phyloP scores from a whole-genome alignment of 1,140 invertebrate species.

The Telenomus remus region DNA sequence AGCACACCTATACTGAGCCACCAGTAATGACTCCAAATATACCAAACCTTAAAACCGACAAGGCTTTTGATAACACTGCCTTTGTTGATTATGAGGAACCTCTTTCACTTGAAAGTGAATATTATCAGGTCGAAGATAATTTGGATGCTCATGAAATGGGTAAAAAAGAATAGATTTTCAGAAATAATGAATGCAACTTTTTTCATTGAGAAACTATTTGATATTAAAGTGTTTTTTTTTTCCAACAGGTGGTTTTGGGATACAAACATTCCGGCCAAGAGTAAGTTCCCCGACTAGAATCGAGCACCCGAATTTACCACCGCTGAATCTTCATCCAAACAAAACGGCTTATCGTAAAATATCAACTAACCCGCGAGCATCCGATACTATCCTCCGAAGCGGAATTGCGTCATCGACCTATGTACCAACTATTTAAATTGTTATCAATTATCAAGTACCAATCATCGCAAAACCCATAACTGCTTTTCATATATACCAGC shows the following conservation, averaged over 20 bases:
- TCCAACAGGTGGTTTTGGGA: conserved; percentile 61
- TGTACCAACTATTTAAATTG: conserved; percentile 69
- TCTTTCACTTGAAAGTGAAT: conserved; percentile 82
- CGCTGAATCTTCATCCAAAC: conserved; percentile 82
- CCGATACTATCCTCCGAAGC: conserved; percentile 75
- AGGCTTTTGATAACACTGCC: conserved; percentile 82
- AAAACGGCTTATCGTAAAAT: conserved; percentile 74
- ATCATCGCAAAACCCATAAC: conserved; percentile 12
- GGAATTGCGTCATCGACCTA: conserved; percentile 67
- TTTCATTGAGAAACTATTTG: too few relatives aligned
- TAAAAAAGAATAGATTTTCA: too few relatives aligned
- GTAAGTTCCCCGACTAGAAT: conserved; percentile 87
- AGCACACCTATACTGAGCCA: conserved; percentile 70
- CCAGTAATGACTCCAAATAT: conserved; percentile 62
- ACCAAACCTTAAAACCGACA: conserved; percentile 66
- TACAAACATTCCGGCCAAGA: conserved; percentile 72
- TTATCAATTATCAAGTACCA: conserved; percentile 12
- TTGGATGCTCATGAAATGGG: conserved; percentile 68
- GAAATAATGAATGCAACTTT: too few relatives aligned
- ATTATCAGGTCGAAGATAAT: conserved; percentile 80
- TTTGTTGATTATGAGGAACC: conserved; percentile 85
- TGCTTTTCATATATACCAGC: conserved; percentile 35
- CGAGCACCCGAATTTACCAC: conserved; percentile 86
- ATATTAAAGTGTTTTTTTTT: too few relatives aligned
- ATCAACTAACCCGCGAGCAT: conserved; percentile 78